phyloP scores from a whole-genome alignment of 2,113 vertebrate genomes.

The Pterocles gutturalis region DNA sequence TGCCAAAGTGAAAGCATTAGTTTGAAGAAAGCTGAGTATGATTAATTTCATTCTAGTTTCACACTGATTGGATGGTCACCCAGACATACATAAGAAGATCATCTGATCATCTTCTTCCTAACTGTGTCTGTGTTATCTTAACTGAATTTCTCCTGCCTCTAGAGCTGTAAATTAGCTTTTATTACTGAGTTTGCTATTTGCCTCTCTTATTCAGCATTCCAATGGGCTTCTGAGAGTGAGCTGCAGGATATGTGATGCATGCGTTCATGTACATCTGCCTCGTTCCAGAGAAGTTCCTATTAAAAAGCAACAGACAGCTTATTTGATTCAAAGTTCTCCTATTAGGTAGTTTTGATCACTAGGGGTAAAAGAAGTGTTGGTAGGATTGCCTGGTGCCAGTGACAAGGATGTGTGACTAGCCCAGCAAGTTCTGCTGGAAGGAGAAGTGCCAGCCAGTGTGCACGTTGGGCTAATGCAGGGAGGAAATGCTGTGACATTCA shows the following conservation, averaged over 20 bases:
- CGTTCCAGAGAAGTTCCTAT: neutral
- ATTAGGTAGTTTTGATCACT: neutral
- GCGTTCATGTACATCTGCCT: neutral
- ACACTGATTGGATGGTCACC: neutral
- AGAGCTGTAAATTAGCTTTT: neutral
- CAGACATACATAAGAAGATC: neutral
- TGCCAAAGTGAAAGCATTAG: neutral
- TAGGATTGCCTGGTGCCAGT: neutral
- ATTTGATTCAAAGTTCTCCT: neutral
- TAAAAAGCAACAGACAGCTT: neutral
- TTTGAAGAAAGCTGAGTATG: neutral
- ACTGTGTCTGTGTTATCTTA: neutral
- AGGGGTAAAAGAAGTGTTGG: neutral
- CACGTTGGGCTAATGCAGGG: rapidly evolving
- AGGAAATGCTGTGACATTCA: neutral
- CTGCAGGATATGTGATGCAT: neutral
- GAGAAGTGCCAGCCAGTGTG: neutral
- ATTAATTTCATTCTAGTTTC: neutral
- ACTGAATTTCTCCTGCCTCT: neutral
- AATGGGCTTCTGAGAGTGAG: neutral
- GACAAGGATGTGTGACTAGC: neutral
- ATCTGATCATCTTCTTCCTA: neutral
- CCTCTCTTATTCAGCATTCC: neutral
- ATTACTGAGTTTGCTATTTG: neutral
- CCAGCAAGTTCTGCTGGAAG: neutral